Evolutionary conservation across 2,888 invertebrate genomes (phyloP).

Genomic region (Drosophila falleni): DNA sequence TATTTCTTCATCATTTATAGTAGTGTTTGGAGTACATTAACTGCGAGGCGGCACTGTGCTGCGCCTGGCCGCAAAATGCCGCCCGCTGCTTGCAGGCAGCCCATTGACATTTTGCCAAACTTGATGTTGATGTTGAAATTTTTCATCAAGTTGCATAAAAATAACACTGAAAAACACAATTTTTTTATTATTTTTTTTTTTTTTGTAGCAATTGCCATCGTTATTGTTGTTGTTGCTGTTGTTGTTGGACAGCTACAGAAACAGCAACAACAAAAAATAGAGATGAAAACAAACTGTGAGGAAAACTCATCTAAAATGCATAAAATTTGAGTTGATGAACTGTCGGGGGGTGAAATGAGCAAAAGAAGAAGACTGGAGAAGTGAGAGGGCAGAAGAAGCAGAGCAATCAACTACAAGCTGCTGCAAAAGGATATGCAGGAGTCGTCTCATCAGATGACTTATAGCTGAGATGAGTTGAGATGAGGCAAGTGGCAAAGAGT

Average conservation of each 20-base stretch:
- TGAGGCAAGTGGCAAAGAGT: slow-evolving; percentile 24
- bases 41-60: slow-evolving; percentile 47
- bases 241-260: slow-evolving; percentile 32
- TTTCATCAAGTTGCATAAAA: slow-evolving; percentile 81
- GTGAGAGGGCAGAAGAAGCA: not conserved
- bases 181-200: slow-evolving; percentile 21
- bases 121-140: slow-evolving; percentile 82
- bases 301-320: slow-evolving; percentile 83
- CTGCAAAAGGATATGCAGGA: slow-evolving; percentile 36
- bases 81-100: slow-evolving; percentile 59
- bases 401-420: slow-evolving; percentile 71
- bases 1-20: not conserved
- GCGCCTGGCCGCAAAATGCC: slow-evolving; percentile 53
- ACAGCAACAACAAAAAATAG: slow-evolving; percentile 33
- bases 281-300: slow-evolving; percentile 76
- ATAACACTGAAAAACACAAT: slow-evolving; percentile 74
- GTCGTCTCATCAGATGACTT: slow-evolving; percentile 62
- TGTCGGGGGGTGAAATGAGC: slow-evolving; percentile 32
- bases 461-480: slow-evolving; percentile 38
- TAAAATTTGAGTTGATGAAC: slow-evolving; percentile 84
- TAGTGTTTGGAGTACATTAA: not conserved
- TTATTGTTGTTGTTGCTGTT: slow-evolving; percentile 20
- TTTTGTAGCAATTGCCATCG: slow-evolving; percentile 12
- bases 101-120: slow-evolving; percentile 80
- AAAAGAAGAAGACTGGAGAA: not conserved